These are phyloP conservation scores for Gnathonemus longibarbis DNA, from an alignment of 2,113 vertebrate species.

Conservation along the genomic window DNA sequence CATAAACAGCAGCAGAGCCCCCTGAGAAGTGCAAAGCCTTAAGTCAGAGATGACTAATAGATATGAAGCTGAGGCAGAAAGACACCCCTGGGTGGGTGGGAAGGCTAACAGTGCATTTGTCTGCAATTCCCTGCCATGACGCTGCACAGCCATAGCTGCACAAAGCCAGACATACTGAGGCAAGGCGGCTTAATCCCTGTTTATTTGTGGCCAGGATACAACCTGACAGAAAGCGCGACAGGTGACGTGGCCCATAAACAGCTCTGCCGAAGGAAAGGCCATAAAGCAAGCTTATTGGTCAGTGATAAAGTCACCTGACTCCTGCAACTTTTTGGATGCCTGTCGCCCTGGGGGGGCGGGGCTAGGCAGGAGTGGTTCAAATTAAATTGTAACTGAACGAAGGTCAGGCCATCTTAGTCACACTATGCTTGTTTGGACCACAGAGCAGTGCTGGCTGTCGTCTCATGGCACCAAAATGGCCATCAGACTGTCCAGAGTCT, in stretches of 20 bases:
- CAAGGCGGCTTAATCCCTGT: background rate
- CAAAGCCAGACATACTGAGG: background rate
- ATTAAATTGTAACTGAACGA: background rate
- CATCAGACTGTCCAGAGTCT: background rate
- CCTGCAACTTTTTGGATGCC: background rate
- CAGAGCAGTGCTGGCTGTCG: background rate
- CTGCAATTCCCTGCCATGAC: background rate
- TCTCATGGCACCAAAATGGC: background rate
- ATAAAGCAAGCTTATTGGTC: background rate
- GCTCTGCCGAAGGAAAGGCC: background rate
- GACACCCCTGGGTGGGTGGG: background rate
- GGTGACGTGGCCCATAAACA: background rate
- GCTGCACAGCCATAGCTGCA: background rate
- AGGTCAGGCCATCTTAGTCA: background rate
- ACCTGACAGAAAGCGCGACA: background rate
- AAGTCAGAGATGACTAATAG: slow-evolving; percentile 15
- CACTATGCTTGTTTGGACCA: background rate
- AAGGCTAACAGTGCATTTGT: background rate
- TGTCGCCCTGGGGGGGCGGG: background rate
- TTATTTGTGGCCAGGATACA: background rate
- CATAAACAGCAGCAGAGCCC: background rate
- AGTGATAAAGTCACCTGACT: background rate
- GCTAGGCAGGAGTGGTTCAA: background rate
- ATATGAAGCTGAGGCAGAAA: background rate
- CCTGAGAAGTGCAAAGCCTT: background rate